phyloP scores from a whole-genome alignment of 2,888 invertebrate genomes.

The Brenthis ino region DNA sequence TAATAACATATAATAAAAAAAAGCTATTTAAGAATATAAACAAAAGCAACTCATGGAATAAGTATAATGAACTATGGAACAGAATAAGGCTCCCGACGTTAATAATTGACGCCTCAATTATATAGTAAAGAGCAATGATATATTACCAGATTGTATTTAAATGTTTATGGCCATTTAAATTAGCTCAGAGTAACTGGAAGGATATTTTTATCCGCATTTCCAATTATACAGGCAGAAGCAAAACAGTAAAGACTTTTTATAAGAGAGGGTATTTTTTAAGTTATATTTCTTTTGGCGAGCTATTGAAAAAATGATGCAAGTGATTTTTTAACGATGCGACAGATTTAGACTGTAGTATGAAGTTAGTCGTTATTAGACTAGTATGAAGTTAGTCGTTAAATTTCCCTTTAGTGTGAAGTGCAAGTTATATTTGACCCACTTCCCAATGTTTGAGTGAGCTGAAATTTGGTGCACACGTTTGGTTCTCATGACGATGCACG shows the following conservation, averaged over 20 bases:
- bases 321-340: too few relatives aligned
- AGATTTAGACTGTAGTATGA: too few relatives aligned
- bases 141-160: constrained; percentile 42
- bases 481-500: too few relatives aligned
- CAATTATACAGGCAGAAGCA: constrained; percentile 20
- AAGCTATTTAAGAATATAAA: neutral
- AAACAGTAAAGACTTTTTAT: constrained; percentile 8
- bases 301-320: too few relatives aligned
- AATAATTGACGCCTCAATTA: constrained; percentile 51
- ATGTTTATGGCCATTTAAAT: constrained; percentile 47
- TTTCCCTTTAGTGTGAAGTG: too few relatives aligned
- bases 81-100: constrained; percentile 25
- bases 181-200: constrained; percentile 24
- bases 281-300: neutral
- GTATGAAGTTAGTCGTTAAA: too few relatives aligned
- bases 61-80: constrained; percentile 8
- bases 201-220: constrained; percentile 23
- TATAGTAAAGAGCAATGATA: constrained; percentile 43
- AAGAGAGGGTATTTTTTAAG: constrained; percentile 1
- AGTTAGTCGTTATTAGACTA: too few relatives aligned
- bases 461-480: too few relatives aligned
- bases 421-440: too few relatives aligned
- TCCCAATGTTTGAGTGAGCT: too few relatives aligned
- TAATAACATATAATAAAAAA: neutral
- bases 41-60: neutral